A percentile compares a stretch with the other conserved stretches of the same genome.
Evolutionary conservation across 1,140 invertebrate species (phyloP).

Genomic region (Trichonephila inaurata): DNA sequence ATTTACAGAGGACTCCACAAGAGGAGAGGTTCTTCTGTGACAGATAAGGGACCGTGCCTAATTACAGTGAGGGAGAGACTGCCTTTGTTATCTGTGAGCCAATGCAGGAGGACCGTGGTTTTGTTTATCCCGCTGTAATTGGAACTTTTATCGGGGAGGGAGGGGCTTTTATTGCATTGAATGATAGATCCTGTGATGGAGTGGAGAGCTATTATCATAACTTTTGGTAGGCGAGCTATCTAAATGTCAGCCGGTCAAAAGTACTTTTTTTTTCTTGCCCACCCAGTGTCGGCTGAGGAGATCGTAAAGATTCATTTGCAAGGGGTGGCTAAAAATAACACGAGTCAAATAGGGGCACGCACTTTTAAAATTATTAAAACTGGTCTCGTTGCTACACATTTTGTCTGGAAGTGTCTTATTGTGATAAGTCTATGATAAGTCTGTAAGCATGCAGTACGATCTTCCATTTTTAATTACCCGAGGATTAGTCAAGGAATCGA

Average conservation of each 20-base stretch:
- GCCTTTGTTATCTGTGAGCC: conserved; percentile 65
- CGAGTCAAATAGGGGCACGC: too few species aligned
- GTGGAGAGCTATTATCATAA: conserved; percentile 19
- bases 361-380: too few species aligned
- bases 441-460: too few species aligned
- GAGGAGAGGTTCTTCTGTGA: conserved; percentile 58
- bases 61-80: conserved; percentile 59
- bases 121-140: conserved; percentile 70
- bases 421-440: too few species aligned
- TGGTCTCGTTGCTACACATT: too few species aligned
- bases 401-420: too few species aligned
- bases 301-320: not conserved
- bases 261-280: not conserved
- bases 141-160: conserved; percentile 67
- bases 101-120: conserved; percentile 61
- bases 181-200: conserved; percentile 27
- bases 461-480: too few species aligned
- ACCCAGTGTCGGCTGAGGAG: not conserved
- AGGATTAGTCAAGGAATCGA: too few species aligned
- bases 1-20: conserved; percentile 67
- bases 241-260: conserved; percentile 34
- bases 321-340: not conserved
- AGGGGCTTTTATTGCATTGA: conserved; percentile 60
- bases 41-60: conserved; percentile 69
- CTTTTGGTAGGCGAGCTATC: not conserved